These are phyloP conservation scores for Molorchus minor DNA, from an alignment of 2,888 invertebrate species.

Conservation along the genomic window DNA sequence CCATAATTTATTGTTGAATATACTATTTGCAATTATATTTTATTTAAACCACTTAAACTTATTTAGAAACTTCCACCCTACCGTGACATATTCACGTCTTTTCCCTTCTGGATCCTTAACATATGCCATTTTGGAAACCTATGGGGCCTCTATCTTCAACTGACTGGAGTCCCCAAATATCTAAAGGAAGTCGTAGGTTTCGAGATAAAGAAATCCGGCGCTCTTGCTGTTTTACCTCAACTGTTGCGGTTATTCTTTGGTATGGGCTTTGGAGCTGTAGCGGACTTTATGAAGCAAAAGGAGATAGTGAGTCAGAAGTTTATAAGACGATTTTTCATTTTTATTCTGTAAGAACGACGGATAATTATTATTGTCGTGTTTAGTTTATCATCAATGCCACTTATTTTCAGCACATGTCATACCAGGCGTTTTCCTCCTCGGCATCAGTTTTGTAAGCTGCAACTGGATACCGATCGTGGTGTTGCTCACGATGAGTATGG, in stretches of 20 bases:
- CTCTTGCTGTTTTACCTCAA: slow-evolving; percentile 46
- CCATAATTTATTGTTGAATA: background rate
- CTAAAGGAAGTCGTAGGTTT: slow-evolving; percentile 41
- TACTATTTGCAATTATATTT: too few relatives aligned
- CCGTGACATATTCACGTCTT: slow-evolving; percentile 32
- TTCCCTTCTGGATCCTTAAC: slow-evolving; percentile 39
- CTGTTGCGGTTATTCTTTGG: slow-evolving; percentile 45
- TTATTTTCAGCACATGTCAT: slow-evolving; percentile 57
- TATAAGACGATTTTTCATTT: slow-evolving; percentile 43
- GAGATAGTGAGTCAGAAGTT: slow-evolving; percentile 37
- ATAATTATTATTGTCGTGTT: too few relatives aligned
- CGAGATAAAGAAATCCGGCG: slow-evolving; percentile 45
- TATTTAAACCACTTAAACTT: too few relatives aligned
- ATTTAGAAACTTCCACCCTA: slow-evolving; percentile 41
- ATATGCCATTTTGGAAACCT: slow-evolving; percentile 43
- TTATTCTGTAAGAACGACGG: slow-evolving; percentile 45
- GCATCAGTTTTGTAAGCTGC: slow-evolving; percentile 70
- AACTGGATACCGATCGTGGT: slow-evolving; percentile 71
- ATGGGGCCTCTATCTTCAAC: slow-evolving; percentile 41
- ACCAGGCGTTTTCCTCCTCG: slow-evolving; percentile 65
- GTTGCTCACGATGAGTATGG: slow-evolving; percentile 74
- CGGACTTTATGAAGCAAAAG: slow-evolving; percentile 42
- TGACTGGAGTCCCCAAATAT: slow-evolving; percentile 42
- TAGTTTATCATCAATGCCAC: too few relatives aligned
- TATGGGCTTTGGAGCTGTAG: slow-evolving; percentile 43